These are phyloP conservation scores for Calameuta filiformis DNA, from an alignment of 2,888 invertebrate genomes.

Conservation along the genomic window DNA sequence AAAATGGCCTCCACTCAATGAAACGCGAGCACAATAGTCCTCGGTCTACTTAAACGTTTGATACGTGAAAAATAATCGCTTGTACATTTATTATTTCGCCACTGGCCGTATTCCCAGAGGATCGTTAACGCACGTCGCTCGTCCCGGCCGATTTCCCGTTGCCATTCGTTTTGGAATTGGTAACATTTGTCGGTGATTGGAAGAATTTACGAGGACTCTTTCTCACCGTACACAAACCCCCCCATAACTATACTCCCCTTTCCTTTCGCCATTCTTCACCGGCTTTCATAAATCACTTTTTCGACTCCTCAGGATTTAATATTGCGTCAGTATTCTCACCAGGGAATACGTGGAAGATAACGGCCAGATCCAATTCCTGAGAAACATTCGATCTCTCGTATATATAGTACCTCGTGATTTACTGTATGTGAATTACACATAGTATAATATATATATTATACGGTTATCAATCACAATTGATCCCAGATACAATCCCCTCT, in stretches of 20 bases:
- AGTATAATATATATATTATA: too few species aligned
- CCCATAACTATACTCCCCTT: conserved; percentile 1
- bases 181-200: conserved; percentile 52
- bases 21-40: background rate
- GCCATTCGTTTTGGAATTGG: conserved; percentile 12
- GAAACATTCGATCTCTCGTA: background rate
- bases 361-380: background rate
- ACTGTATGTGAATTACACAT: background rate
- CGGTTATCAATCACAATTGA: background rate
- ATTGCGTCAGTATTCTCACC: conserved; percentile 34
- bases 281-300: conserved; percentile 43
- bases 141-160: background rate
- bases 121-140: background rate
- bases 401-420: background rate
- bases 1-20: background rate
- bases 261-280: conserved; percentile 7
- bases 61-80: background rate
- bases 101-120: background rate
- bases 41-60: background rate
- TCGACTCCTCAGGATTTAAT: conserved; percentile 44
- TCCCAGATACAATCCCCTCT: background rate
- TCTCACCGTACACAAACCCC: conserved; percentile 19
- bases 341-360: background rate
- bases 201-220: conserved; percentile 47
- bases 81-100: background rate